Evolutionary conservation across 2,888 invertebrate genomes (phyloP).

Genomic region (Shargacucullia verbasci): DNA sequence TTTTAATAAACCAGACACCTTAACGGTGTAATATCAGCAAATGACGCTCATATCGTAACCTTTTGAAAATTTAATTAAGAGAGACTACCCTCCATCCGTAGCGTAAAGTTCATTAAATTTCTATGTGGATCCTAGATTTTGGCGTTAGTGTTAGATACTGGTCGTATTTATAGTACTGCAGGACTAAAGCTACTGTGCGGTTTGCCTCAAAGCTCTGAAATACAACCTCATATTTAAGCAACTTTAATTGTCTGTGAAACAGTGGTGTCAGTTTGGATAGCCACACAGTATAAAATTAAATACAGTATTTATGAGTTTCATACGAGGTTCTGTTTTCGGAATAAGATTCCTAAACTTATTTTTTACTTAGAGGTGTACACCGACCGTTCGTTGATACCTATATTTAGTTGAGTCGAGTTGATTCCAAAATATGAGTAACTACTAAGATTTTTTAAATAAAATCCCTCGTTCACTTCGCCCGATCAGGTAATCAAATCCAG

Average conservation of each 20-base stretch:
- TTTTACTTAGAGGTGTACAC: too few species aligned
- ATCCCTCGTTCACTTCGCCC: too few species aligned
- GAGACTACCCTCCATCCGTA: constrained; percentile 24
- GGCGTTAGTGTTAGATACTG: constrained; percentile 35
- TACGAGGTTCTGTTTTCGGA: too few species aligned
- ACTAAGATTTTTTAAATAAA: too few species aligned
- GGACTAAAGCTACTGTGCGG: constrained; percentile 57
- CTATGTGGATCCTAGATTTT: constrained; percentile 42
- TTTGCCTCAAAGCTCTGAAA: constrained; percentile 28
- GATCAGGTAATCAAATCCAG: too few species aligned
- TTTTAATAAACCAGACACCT: constrained; percentile 19
- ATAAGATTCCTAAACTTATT: too few species aligned
- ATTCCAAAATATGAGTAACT: too few species aligned
- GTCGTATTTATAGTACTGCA: constrained; percentile 66
- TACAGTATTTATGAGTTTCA: too few species aligned
- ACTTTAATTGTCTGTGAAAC: constrained; percentile 43
- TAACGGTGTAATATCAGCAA: constrained; percentile 1
- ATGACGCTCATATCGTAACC: constrained; percentile 23
- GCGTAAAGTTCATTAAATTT: constrained; percentile 26
- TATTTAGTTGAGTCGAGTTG: too few species aligned
- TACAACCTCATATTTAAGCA: constrained; percentile 46
- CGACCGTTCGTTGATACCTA: too few species aligned
- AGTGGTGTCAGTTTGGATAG: background rate
- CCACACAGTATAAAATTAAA: too few species aligned
- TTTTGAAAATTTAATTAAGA: constrained; percentile 51